These are phyloP conservation scores for Pseudomyrmex sp. DNA, from an alignment of 1,140 invertebrate genomes.

Conservation along the genomic window DNA sequence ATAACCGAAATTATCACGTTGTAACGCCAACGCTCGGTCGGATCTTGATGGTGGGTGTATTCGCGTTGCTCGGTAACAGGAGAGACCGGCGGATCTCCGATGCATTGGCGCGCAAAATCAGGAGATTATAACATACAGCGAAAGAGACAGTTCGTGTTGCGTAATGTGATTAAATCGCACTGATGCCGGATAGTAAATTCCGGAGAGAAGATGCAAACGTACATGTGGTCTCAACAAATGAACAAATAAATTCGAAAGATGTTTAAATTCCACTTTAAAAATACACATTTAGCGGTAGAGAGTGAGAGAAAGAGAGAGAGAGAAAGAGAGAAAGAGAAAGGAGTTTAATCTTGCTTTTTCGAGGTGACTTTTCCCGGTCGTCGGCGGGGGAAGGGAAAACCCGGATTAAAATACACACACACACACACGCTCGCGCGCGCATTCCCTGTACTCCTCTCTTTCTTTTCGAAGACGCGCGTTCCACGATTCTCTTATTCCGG, in stretches of 20 bases:
- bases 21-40: conserved; percentile 20
- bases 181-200: no score
- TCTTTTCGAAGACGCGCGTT: not conserved
- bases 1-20: conserved; percentile 40
- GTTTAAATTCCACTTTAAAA: no score
- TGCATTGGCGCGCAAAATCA: conserved; percentile 35
- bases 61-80: conserved; percentile 32
- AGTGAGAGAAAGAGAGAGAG: not conserved
- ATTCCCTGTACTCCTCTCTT: not conserved
- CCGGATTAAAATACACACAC: conserved; percentile 14
- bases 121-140: conserved; percentile 34
- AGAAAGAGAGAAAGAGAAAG: not conserved
- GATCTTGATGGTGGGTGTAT: conserved; percentile 50
- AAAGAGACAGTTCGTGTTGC: not conserved
- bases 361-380: not conserved
- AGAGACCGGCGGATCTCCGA: conserved; percentile 11
- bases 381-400: not conserved
- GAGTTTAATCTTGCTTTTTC: conserved; percentile 20
- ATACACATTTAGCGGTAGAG: no score
- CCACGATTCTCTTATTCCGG: conserved; percentile 15
- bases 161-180: not conserved
- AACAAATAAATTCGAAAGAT: no score
- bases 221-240: no score
- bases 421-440: no score
- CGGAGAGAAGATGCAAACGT: no score